These are phyloP conservation scores for Lutjanus erythropterus DNA, from an alignment of 2,113 vertebrate genomes.

Conservation along the genomic window DNA sequence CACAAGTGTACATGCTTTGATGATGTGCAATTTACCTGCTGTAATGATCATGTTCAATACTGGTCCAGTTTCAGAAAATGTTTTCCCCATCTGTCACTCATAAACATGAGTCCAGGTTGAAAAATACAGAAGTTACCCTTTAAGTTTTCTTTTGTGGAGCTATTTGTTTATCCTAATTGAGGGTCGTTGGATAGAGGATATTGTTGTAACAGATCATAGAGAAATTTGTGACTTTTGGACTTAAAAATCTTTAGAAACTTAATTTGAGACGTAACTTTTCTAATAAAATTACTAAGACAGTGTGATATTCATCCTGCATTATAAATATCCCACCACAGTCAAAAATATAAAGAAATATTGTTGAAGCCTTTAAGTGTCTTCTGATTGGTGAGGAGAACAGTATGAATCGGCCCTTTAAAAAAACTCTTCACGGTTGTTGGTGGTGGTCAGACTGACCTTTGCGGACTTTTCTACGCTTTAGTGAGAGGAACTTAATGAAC, in stretches of 20 bases:
- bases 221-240: conserved; percentile 14
- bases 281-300: conserved; percentile 14
- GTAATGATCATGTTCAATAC: no score
- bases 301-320: not conserved
- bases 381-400: conserved; percentile 40
- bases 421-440: conserved; percentile 37
- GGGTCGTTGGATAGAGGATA: not conserved
- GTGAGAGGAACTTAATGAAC: conserved; percentile 75
- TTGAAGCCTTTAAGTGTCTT: conserved; percentile 13
- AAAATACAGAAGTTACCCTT: no score
- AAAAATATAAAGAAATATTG: conserved; percentile 1
- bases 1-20: no score
- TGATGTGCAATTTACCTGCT: no score
- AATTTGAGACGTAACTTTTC: conserved; percentile 10
- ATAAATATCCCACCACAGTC: conserved; percentile 3
- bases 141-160: no score
- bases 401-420: conserved; percentile 31
- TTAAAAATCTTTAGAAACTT: conserved; percentile 22
- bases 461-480: conserved; percentile 67
- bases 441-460: conserved; percentile 76
- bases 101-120: no score
- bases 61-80: no score
- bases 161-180: not conserved
- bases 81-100: no score
- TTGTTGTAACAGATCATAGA: not conserved